Percentiles rank a stretch among this genome's conserved stretches.
These are phyloP conservation scores for Amphipoea lucens DNA, from an alignment of 2,888 invertebrate genomes.

Conservation along the genomic window DNA sequence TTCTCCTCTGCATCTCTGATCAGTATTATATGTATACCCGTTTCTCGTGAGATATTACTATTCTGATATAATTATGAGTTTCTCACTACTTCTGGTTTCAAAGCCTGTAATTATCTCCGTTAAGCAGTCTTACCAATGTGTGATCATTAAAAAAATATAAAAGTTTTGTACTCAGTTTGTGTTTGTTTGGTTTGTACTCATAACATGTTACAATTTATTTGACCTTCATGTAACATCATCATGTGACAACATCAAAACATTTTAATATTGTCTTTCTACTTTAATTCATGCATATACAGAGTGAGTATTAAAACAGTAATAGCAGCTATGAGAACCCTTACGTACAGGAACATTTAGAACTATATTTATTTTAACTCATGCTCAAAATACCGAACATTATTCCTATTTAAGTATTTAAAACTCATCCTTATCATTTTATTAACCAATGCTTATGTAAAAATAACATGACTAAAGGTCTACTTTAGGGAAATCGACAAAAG, in stretches of 20 bases:
- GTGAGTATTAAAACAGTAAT: not conserved
- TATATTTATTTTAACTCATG: not conserved
- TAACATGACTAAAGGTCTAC: not conserved
- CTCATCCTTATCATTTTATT: not conserved
- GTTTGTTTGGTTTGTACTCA: not conserved
- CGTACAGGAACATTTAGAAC: not conserved
- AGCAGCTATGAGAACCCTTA: not conserved
- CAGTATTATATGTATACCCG: too few species aligned
- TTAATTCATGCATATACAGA: not conserved
- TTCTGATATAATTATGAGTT: not conserved
- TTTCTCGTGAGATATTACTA: not conserved
- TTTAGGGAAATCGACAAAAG: not conserved
- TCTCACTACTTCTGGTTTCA: not conserved
- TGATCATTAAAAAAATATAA: not conserved
- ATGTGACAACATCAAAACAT: constrained; percentile 5
- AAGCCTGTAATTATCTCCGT: not conserved
- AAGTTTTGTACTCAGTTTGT: not conserved
- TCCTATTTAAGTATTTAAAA: not conserved
- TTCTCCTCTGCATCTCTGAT: not conserved
- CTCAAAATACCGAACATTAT: not conserved
- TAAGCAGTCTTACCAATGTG: not conserved
- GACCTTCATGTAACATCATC: constrained; percentile 1
- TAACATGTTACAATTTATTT: constrained; percentile 16
- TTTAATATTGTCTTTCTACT: constrained; percentile 6
- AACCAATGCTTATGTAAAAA: not conserved